A percentile compares a stretch with the other conserved stretches of the same genome.
These are phyloP conservation scores for Palaemon carinicauda DNA, from an alignment of 1,140 invertebrate species.

Conservation along the genomic window DNA sequence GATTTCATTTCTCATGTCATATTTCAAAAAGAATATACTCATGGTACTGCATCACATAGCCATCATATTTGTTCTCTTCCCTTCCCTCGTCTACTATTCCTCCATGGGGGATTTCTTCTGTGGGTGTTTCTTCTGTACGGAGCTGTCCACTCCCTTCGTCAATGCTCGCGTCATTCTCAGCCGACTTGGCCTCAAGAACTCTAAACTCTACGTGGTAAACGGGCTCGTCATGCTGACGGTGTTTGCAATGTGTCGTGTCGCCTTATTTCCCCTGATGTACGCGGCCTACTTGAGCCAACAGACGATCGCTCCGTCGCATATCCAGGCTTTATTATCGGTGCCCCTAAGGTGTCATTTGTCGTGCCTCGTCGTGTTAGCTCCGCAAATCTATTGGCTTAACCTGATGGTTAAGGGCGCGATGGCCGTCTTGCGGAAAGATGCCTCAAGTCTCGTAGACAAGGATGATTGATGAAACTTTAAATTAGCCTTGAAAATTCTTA, in stretches of 20 bases:
- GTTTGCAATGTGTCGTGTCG: conserved; percentile 55
- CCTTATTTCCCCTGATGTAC: conserved; percentile 56
- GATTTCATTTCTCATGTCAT: conserved; percentile 14
- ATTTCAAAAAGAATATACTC: conserved; percentile 36
- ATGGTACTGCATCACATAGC: conserved; percentile 57
- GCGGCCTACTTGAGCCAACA: conserved; percentile 52
- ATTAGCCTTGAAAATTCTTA: too few species aligned
- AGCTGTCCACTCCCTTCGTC: conserved; percentile 57
- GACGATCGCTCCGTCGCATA: conserved; percentile 38
- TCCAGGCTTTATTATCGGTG: conserved; percentile 27
- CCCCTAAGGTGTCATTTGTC: conserved; percentile 53
- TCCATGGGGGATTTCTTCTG: conserved; percentile 58
- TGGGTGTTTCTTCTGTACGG: conserved; percentile 56
- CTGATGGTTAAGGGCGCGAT: conserved; percentile 57
- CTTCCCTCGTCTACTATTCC: conserved; percentile 49
- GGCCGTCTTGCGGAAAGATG: conserved; percentile 15
- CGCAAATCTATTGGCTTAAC: conserved; percentile 56
- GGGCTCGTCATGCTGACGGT: conserved; percentile 55
- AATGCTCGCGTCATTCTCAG: conserved; percentile 57
- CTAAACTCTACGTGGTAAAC: conserved; percentile 53
- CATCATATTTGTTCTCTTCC: conserved; percentile 45
- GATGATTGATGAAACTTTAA: conserved; percentile 21
- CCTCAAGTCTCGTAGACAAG: background rate
- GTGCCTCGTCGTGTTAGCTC: conserved; percentile 45
- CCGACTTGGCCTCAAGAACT: conserved; percentile 50